These are phyloP conservation scores for Pseudonaja textilis DNA, from an alignment of 2,113 vertebrate genomes.

Conservation along the genomic window DNA sequence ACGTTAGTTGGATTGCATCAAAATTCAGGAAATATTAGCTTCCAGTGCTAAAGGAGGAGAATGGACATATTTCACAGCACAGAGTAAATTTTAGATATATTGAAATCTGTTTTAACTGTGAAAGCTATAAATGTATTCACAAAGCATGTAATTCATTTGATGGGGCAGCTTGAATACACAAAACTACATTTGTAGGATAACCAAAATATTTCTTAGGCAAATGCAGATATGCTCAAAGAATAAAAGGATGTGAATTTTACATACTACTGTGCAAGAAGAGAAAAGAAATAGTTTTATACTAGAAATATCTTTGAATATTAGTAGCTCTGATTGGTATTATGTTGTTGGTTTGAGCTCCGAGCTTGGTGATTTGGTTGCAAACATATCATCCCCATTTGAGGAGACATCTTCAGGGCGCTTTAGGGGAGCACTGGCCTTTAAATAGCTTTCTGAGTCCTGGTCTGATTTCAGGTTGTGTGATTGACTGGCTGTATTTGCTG, in stretches of 20 bases:
- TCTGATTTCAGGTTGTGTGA: no score
- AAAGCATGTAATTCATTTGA: constrained; percentile 2
- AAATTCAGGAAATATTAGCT: constrained; percentile 22
- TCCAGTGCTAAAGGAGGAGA: constrained; percentile 12
- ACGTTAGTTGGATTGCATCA: not conserved
- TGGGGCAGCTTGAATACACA: not conserved
- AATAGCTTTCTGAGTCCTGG: no score
- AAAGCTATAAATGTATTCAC: not conserved
- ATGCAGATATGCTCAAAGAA: not conserved
- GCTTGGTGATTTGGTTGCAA: no score
- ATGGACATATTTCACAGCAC: constrained; percentile 3
- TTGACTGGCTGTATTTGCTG: no score
- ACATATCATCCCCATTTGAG: no score
- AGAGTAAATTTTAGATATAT: constrained; percentile 22
- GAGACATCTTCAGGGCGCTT: no score
- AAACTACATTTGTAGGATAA: not conserved
- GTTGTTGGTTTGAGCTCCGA: no score
- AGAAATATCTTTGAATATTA: no score
- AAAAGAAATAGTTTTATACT: not conserved
- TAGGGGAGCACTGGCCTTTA: no score
- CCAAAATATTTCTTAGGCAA: not conserved
- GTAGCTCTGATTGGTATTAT: no score
- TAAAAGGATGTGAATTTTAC: not conserved
- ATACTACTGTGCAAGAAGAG: not conserved
- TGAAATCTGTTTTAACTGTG: constrained; percentile 22